Percentiles rank a stretch among this genome's conserved stretches.
These are phyloP conservation scores for Paralichthys olivaceus DNA, from an alignment of 2,113 vertebrate species.

Conservation along the genomic window DNA sequence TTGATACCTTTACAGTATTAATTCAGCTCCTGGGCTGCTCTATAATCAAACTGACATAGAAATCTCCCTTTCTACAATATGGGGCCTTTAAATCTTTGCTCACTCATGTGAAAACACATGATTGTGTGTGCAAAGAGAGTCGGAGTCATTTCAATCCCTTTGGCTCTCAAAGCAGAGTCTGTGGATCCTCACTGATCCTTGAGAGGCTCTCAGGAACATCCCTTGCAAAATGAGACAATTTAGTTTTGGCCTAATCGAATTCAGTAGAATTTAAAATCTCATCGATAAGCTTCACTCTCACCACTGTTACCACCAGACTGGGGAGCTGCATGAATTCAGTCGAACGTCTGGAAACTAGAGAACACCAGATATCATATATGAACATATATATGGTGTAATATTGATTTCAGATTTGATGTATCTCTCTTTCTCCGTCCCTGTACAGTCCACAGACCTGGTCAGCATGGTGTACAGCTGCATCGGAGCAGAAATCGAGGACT, in stretches of 20 bases:
- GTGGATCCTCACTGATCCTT: conserved; percentile 33
- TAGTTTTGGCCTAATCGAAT: conserved; percentile 34
- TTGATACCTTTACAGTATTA: neutral
- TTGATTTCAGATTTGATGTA: neutral
- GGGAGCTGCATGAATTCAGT: neutral
- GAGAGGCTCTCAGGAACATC: conserved; percentile 33
- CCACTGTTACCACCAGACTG: neutral
- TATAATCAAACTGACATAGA: neutral
- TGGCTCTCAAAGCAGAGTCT: neutral
- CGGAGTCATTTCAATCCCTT: neutral
- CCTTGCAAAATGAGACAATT: conserved; percentile 14
- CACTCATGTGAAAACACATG: too few relatives aligned
- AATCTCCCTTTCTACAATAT: neutral
- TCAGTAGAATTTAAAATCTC: neutral
- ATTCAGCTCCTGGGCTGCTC: neutral
- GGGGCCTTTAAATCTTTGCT: neutral
- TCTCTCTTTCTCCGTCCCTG: neutral
- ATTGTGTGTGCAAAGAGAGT: neutral
- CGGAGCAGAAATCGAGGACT: conserved; percentile 78
- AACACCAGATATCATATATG: neutral
- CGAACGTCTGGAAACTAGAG: neutral
- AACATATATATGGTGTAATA: neutral
- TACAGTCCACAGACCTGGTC: conserved; percentile 79
- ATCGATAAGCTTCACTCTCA: neutral
- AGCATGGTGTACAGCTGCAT: conserved; percentile 83